Base-by-base conservation (phyloP, 2,797 vertebrate genomes). In the Phrynocephalus vlangalii region DNA sequence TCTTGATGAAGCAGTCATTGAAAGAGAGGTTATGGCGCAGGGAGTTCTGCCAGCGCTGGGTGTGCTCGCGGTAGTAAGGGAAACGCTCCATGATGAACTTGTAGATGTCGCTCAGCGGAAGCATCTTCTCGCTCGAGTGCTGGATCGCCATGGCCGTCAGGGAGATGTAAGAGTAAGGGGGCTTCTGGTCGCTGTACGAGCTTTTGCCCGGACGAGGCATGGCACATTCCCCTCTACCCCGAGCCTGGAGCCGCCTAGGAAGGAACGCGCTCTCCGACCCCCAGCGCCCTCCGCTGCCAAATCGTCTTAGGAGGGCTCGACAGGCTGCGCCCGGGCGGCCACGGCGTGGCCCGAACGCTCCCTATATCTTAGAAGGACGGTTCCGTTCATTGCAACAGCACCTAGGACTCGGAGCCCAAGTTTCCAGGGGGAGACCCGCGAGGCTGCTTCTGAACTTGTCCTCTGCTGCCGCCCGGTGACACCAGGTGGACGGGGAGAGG, bases 191-290 rank as follows among this genome's bases (percentile, higher is more conserved):
- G 94, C 98, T 99, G 96, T 99, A 99, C 0, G 99, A 99, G 97
- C 98, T 99, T 95, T 99, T 99, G 75, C 99, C 99, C 5, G 99
- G 99, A 91, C 99, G 98, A 94, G 99, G 99, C 99, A 99, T 99
- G 84, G 92, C 92, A 80, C 86, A 44, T 70, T 11, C 84, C 75
- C 82, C 3, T 83, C n/a, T 20, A 70, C 75, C 77, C 28, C n/a
- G 78, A 63, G 11, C 67, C 38, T 33, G 20, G 71, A 76, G 33
- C 6, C 10, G 52, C 56, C 56, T 26, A n/a, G 10, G 50, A 33
- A 87, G 79, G 71, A 75, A 26, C 78, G 10, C 70, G 8, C 60
- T 4, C 60, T 50, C 24, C 11, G 24, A 56, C n/a, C 63, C 33
- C 22, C 26, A 81, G 63, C 5, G 2, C 9, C 26, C 28, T 28